phyloP scores from a whole-genome alignment of 2,113 vertebrate genomes.

The Gadus macrocephalus region DNA sequence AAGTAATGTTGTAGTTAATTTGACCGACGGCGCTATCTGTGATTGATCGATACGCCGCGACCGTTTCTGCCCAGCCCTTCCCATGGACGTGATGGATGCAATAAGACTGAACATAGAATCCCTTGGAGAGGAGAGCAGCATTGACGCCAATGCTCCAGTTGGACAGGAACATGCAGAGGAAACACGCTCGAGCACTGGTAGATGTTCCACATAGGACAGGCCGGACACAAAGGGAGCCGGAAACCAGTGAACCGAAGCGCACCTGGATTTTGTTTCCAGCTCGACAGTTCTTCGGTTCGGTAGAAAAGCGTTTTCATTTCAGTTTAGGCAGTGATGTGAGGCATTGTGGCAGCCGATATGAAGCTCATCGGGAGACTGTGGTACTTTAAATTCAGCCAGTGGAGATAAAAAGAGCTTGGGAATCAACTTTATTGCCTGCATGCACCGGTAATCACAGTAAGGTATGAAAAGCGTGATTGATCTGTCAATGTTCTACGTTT shows the following conservation, averaged over 20 bases:
- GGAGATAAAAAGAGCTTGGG: slow-evolving; percentile 32
- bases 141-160: neutral
- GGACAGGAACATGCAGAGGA: too few relatives aligned
- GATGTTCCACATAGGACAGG: neutral
- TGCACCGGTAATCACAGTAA: slow-evolving; percentile 46
- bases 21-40: neutral
- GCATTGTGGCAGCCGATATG: slow-evolving; percentile 39
- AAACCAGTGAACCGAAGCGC: neutral
- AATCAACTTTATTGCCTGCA: slow-evolving; percentile 38
- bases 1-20: neutral
- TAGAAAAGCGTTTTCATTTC: neutral
- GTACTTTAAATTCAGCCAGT: slow-evolving; percentile 30
- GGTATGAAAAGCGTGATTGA: slow-evolving; percentile 46
- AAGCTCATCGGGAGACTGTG: slow-evolving; percentile 6
- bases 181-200: neutral
- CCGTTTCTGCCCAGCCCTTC: neutral
- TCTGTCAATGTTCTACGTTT: slow-evolving; percentile 42
- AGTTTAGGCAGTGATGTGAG: slow-evolving; percentile 18
- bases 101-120: neutral
- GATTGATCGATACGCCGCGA: neutral
- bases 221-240: neutral
- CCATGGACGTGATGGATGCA: neutral
- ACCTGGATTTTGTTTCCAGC: neutral
- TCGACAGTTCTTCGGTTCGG: too few relatives aligned
- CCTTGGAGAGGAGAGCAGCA: neutral